Base-by-base conservation (phyloP, 2,113 vertebrate species). In the Indicator indicator region DNA sequence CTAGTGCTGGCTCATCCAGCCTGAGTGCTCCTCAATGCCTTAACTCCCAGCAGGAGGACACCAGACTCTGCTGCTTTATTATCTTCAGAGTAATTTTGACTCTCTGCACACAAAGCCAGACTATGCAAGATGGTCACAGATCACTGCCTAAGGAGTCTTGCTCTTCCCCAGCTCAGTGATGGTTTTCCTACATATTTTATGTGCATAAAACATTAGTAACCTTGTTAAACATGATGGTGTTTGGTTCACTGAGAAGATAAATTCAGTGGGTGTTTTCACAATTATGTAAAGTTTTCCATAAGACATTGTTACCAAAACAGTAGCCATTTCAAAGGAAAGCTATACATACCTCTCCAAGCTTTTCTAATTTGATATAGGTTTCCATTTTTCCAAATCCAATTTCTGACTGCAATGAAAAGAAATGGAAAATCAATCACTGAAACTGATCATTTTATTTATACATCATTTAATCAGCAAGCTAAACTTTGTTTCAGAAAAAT, bases 351-450 rank as follows among this genome's bases (percentile, higher is more conserved):
- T 99, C 99, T 96, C 99, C 99, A 79, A 99, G 98, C 94, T 99
- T 99, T 97, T 99, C 99, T 96, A 99, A 98, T 97, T 99, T 99
- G 96, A 99, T 98, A 94, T 99, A 99, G 24, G 99, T 99, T 98
- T 99, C 99, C 98, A 99, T 98, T 98, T 99, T 99, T 81, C 99
- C 99, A 96, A 99, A 99, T 70, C 99, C 99, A 95, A 99, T 99
- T 98, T 99, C 99, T 87, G 99, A 99, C 99, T 99, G 93, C 19
- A 97, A 83, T 77, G 86, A 96, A 97, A 97, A 96, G 82, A 94
- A 78, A 87, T 24, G 28, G 33, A 64, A 83, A 59, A 54, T 20
- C 9, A 0, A 56, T 88, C 15, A 83, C 11, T 72, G 32, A 87
- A 81, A 54, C 4, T 1, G 26, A 76, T 67, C 4, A 23, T 10